Percentiles rank a stretch among this genome's conserved stretches.
Evolutionary conservation across 1,140 invertebrate genomes (phyloP).

Genomic region (Leguminivora glycinivorella): DNA sequence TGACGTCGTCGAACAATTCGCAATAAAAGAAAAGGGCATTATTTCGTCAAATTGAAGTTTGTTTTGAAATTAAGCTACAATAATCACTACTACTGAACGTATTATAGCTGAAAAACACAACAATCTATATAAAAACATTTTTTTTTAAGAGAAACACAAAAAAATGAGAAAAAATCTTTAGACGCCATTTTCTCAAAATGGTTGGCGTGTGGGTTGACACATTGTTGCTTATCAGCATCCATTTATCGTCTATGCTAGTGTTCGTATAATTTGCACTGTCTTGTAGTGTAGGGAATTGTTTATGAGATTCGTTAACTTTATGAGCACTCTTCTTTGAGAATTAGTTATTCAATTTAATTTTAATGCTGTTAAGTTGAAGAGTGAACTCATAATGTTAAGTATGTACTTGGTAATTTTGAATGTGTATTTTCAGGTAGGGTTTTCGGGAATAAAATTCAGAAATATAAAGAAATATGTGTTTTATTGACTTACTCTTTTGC

Average conservation of each 20-base stretch:
- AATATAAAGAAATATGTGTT: constrained; percentile 65
- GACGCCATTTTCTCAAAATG: too few species aligned
- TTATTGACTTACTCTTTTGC: constrained; percentile 69
- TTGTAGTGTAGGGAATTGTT: neutral
- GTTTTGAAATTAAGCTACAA: too few species aligned
- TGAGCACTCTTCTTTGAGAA: neutral
- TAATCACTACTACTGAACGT: too few species aligned
- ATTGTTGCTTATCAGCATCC: too few species aligned
- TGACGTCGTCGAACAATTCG: too few species aligned
- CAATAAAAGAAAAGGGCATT: too few species aligned
- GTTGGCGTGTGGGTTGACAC: too few species aligned
- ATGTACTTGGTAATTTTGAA: neutral
- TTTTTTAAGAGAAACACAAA: too few species aligned
- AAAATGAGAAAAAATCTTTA: too few species aligned
- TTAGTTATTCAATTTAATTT: neutral
- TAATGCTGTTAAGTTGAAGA: neutral
- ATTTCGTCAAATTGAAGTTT: too few species aligned
- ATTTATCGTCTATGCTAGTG: constrained; percentile 8
- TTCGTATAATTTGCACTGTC: neutral
- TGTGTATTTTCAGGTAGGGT: neutral
- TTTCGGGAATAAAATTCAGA: constrained; percentile 62
- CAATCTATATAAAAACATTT: too few species aligned
- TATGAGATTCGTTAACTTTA: neutral
- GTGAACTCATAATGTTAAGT: neutral
- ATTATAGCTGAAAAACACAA: too few species aligned